Base-by-base conservation (phyloP, 2,797 vertebrate genomes). In the Hyperoplus lanceolatus region DNA sequence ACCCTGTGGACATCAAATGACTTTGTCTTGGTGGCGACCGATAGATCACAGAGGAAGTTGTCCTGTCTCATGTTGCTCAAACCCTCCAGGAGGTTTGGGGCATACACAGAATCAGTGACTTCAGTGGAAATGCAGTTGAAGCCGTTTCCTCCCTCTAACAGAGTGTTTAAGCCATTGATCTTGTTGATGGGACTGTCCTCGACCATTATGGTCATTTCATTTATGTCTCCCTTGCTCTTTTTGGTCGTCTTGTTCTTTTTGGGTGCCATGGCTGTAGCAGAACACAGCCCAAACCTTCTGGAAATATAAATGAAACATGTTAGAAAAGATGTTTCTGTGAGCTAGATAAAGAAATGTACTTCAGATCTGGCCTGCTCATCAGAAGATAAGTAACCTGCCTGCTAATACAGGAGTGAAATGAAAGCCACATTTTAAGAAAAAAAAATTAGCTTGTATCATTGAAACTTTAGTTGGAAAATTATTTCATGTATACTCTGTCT, bases 91-190 rank as follows among this genome's bases (percentile, higher is more conserved):
- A 99, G 96, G 78, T 97, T 99, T 11, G 97, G 96, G 16, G 97
- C 97, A 45, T 99, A 99, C 18, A 92, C 95, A 1, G 96, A 87
- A 87, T 99, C 97, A 0, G 94, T 97, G 63, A 99, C 95, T 81
- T 99, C 98, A 3, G 98, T 97, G 5, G 98, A 99, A 86, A 99
- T 97, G 90, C 98, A 99, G 90, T 89, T 99, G 88, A 99, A 97
- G 79, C 98, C 98, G 50, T 99, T 99, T 80, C 96, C 97, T 89
- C 97, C 97, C 59, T 99, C 98, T 64, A 99, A 89, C 69, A 99
- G 94, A 81, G 96, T 96, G 77, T 98, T 99, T 70, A 99, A 86
- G 60, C 97, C 96, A 5, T 97, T 99, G 55, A 99, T 95, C 92
- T 99, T 99, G 90, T 92, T 98, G 79, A 98, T 84, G 2, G 97